Evolutionary conservation across 2,797 vertebrate genomes (phyloP), one percentile per base, ranked within the genome.

Genomic region (Tiaroga cobitis): DNA sequence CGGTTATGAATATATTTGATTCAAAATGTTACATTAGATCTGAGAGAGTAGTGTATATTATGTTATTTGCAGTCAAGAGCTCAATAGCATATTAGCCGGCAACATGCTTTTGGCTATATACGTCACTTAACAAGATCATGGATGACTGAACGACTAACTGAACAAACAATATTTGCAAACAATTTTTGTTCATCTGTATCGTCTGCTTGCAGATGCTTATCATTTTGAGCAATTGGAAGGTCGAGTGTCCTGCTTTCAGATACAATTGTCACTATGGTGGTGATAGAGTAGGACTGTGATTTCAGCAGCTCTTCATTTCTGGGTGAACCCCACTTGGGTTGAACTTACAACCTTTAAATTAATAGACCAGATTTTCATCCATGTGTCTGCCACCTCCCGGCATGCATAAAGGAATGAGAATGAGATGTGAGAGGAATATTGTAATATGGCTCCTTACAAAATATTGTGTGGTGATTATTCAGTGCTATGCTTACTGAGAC

Each of bases 311-410:
- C 10, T 68, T 73, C n/a, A 21, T 5, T 72, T 83, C 9, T 41
- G 15, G 72, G 61, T 67, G n/a, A 83, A 21, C 69, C 37, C 11
- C 68, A 61, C 6, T 59, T 54, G 15, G 61, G 46, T 49, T 65
- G 24, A 76, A 51, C 80, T 74, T 13, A 54, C 9, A 76, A 83
- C 56, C 81, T 75, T 81, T 51, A 83, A 74, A 76, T 83, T 34
- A 67, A 63, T 43, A 51, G 41, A 51, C 15, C 32, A 76, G 41
- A 76, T 75, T 75, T 39, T 32, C 3, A 29, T 46, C 61, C 34
- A 77, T 43, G 37, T 67, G 82, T 65, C n/a, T 65, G 59, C 37
- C n/a, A 41, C 39, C 21, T 59, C 32, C 10, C 32, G 8, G 32
- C 49, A 56, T 56, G 19, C 46, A 54, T 54, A 34, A 54, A 37